phyloP scores from a whole-genome alignment of 64 coral and sea anemone species.

The Montipora cactus region DNA sequence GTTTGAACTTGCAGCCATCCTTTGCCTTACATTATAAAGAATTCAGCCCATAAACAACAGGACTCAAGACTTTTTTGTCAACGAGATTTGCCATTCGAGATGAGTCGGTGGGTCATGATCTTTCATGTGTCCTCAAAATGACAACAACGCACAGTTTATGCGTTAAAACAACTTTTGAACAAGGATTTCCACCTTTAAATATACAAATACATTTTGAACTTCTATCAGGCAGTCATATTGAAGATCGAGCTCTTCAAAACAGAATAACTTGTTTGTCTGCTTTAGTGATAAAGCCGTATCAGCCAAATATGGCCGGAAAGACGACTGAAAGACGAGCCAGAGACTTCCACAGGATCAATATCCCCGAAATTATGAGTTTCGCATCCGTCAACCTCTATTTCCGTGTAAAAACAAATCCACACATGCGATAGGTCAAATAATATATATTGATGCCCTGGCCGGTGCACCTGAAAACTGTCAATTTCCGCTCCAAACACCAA shows the following conservation, averaged over 20 bases:
- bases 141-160: not conserved
- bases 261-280: not conserved
- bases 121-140: not conserved
- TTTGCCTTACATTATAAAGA: conserved; percentile 37
- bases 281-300: not conserved
- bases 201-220: not conserved
- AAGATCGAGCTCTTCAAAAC: not conserved
- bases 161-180: not conserved
- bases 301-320: not conserved
- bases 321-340: conserved; percentile 14
- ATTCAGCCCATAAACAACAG: not conserved
- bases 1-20: conserved; percentile 52
- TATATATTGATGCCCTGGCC: no score
- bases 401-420: not conserved
- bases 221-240: not conserved
- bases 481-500: conserved; percentile 21
- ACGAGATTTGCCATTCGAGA: not conserved
- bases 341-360: conserved; percentile 21
- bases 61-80: not conserved
- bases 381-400: not conserved
- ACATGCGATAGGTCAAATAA: not conserved
- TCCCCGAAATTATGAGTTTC: not conserved
- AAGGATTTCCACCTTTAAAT: not conserved
- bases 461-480: not conserved
- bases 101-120: not conserved